Conservation (phyloP, 1,140 invertebrate genomes). For the Leucophenga varia region DNA sequence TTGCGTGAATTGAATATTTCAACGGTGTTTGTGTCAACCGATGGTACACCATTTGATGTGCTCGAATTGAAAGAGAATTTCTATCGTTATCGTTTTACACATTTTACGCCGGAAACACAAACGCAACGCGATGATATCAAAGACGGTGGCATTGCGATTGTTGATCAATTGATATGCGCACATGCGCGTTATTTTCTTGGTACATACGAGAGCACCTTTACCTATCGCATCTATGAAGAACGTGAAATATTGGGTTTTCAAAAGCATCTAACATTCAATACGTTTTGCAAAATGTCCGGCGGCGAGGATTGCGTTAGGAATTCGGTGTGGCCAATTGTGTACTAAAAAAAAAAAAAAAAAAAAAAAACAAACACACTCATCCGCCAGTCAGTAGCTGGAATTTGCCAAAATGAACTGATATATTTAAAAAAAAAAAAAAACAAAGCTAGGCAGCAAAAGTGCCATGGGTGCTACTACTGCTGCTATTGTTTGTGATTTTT, state of each 20-base stretch:
- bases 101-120: conserved; percentile 43
- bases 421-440: too few relatives aligned
- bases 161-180: conserved; percentile 95
- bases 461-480: too few relatives aligned
- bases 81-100: conserved; percentile 32
- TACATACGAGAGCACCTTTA: conserved; percentile 92
- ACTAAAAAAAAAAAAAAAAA: too few relatives aligned
- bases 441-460: too few relatives aligned
- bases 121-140: conserved; percentile 60
- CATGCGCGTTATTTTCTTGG: conserved; percentile 85
- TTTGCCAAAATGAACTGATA: too few relatives aligned
- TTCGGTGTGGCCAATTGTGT: conserved; percentile 59
- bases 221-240: conserved; percentile 95
- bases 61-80: conserved; percentile 47
- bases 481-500: too few relatives aligned
- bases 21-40: conserved; percentile 78
- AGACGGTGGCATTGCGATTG: conserved; percentile 89
- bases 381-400: too few relatives aligned
- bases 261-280: conserved; percentile 82
- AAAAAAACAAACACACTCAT: too few relatives aligned
- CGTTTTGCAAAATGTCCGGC: conserved; percentile 69
- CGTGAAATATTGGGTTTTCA: conserved; percentile 90
- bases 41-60: conserved; percentile 61
- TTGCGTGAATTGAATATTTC: conserved; percentile 64
- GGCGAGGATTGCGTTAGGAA: conserved; percentile 55